Base-by-base conservation (phyloP, 2,113 vertebrate genomes). In the Puma concolor region DNA sequence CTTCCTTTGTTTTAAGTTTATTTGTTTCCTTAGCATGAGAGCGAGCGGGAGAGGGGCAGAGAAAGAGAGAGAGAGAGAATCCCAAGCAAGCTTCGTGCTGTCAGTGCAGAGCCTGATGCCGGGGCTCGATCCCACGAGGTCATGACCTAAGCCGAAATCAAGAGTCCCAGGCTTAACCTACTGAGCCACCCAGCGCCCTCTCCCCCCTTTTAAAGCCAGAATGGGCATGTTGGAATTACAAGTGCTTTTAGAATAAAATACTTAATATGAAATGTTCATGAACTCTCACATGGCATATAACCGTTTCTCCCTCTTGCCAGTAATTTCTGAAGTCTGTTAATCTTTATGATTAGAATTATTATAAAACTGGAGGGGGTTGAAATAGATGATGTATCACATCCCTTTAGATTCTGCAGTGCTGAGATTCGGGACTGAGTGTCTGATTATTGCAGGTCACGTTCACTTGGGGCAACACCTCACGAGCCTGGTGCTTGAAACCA, bases 351-450 rank as follows among this genome's bases (percentile, higher is more conserved):
- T 67, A 44, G 50, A 84, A 66, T 91, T 31, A n/a, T 54, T 66
- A 12, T 79, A 27, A 64, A 44, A 57, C 50, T 54, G 52, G 52
- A 96, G 4, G 29, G 23, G 12, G 10, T 69, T 83, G 64, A 67
- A 50, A 66, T 33, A 72, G 54, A 14, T 7, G 27, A 10, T 2
- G 0, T 2, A 1, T 31, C 36, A n/a, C 9, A 36, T 23, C 66
- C 3, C 4, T 48, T 44, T 72, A 36, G 66, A 44, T 25, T 69
- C 74, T 33, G 17, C 80, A 57, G 50, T 9, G 2, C 17, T 48
- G 0, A 8, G 10, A 14, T 60, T 79, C 0, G 0, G 5, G 48
- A 2, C 10, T 3, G 54, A 80, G 23, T 4, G 38, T 48, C 72
- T 13, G 11, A 0, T 38, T 41, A 9, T n/a, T 3, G 23, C 1